phyloP scores from a whole-genome alignment of 1,140 invertebrate species.

The Microplitis mediator region DNA sequence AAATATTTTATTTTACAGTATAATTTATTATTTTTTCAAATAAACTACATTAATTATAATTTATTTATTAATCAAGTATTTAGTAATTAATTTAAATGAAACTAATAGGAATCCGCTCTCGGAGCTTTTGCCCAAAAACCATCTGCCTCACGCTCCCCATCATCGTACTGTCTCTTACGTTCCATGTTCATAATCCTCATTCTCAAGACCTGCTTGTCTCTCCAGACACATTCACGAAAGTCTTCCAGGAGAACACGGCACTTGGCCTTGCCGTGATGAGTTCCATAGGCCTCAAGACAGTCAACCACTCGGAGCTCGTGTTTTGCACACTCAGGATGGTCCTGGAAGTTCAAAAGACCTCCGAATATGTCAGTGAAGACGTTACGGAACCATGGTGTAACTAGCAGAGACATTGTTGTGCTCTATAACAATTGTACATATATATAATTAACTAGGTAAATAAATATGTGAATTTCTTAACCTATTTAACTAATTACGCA shows the following conservation, averaged over 20 bases:
- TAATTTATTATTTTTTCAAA: too few species aligned
- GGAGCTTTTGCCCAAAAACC: not conserved
- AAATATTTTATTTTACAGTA: too few species aligned
- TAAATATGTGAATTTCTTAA: too few species aligned
- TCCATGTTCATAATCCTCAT: conserved; percentile 59
- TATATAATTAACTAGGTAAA: too few species aligned
- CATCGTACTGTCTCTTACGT: conserved; percentile 59
- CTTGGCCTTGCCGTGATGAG: conserved; percentile 63
- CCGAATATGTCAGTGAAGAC: conserved; percentile 73
- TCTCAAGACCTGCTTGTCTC: conserved; percentile 66
- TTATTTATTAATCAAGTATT: not conserved
- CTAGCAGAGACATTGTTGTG: not conserved
- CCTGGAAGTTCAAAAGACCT: conserved; percentile 68
- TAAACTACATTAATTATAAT: too few species aligned
- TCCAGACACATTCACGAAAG: conserved; percentile 69
- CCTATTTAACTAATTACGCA: too few species aligned
- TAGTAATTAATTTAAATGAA: not conserved
- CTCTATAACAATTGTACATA: not conserved
- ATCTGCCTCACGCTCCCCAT: conserved; percentile 2
- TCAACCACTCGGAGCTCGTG: conserved; percentile 73
- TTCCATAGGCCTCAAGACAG: conserved; percentile 77
- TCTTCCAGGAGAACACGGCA: conserved; percentile 69
- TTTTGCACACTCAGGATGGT: conserved; percentile 66
- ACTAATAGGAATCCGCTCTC: not conserved
- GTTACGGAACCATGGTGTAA: conserved; percentile 66